A percentile compares a stretch with the other conserved stretches of the same genome.
Evolutionary conservation across 1,140 invertebrate genomes (phyloP).

Genomic region (Bombyx mori): DNA sequence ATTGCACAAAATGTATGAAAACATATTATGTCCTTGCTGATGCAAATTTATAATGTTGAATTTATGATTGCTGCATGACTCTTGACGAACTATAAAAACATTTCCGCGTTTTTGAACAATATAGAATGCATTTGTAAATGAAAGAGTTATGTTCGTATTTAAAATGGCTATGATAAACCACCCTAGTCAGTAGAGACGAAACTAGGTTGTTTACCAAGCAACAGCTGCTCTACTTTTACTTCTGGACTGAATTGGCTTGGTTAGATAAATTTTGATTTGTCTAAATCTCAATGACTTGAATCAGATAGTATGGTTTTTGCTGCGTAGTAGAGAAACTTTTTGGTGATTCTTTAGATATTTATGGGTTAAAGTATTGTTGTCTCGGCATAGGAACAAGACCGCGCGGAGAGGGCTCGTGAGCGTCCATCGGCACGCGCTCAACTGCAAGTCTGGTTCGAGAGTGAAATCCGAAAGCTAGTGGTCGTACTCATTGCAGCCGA

Average conservation of each 20-base stretch:
- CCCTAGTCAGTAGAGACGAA: neutral
- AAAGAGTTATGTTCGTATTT: neutral
- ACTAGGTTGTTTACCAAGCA: slow-evolving; percentile 19
- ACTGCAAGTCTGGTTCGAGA: slow-evolving; percentile 89
- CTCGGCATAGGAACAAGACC: slow-evolving; percentile 51
- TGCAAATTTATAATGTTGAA: slow-evolving; percentile 27
- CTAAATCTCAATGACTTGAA: neutral
- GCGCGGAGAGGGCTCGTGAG: slow-evolving; percentile 80
- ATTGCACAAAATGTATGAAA: slow-evolving; percentile 34
- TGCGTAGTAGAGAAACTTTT: slow-evolving; percentile 4
- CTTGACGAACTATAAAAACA: slow-evolving; percentile 41
- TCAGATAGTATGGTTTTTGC: neutral
- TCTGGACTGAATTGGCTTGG: neutral
- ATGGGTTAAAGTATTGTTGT: neutral
- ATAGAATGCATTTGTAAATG: neutral
- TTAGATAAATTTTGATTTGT: neutral
- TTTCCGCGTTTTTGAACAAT: slow-evolving; percentile 18
- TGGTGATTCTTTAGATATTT: neutral
- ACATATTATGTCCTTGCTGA: slow-evolving; percentile 24
- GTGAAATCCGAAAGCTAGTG: slow-evolving; percentile 84
- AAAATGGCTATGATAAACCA: slow-evolving; percentile 5
- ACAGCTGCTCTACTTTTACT: slow-evolving; percentile 6
- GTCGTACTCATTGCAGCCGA: slow-evolving; percentile 87
- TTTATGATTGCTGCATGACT: slow-evolving; percentile 59
- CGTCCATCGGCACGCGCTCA: slow-evolving; percentile 83